phyloP scores from a whole-genome alignment of 2,888 invertebrate genomes.

The Drosophila barbarae region DNA sequence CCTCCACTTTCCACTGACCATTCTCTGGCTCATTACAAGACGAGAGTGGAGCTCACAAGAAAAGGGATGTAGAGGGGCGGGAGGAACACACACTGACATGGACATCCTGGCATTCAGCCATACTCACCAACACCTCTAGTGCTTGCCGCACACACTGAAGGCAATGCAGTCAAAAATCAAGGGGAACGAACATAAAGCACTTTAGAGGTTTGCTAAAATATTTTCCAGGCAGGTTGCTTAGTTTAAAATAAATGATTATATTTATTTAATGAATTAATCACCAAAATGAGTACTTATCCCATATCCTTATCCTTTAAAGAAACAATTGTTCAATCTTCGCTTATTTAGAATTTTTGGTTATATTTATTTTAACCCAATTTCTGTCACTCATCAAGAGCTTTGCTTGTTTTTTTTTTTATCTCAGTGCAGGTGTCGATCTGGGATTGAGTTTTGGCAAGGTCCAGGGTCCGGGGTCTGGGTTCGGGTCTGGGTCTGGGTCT shows the following conservation, averaged over 20 bases:
- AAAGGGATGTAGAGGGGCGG: constrained; percentile 7
- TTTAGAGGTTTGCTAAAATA: not conserved
- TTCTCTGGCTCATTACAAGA: constrained; percentile 36
- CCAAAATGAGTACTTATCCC: not conserved
- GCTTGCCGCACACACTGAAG: constrained; percentile 5
- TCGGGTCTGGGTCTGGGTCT: constrained; percentile 7
- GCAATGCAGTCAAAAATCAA: constrained; percentile 2
- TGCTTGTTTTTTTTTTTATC: not conserved
- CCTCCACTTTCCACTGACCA: not conserved
- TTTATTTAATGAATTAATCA: not conserved
- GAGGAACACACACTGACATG: constrained; percentile 11
- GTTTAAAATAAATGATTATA: not conserved
- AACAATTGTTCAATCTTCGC: not conserved
- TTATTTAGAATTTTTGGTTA: not conserved
- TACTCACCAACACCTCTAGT: constrained; percentile 30
- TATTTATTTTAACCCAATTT: not conserved
- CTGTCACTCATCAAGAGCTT: not conserved
- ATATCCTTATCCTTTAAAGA: too few relatives aligned
- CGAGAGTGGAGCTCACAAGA: constrained; percentile 12
- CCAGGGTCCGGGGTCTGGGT: not conserved
- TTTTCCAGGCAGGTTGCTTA: not conserved
- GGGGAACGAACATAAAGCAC: not conserved
- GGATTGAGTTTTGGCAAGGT: constrained; percentile 11
- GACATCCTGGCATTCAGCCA: constrained; percentile 27
- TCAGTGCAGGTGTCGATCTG: constrained; percentile 17